phyloP scores from a whole-genome alignment of 2,113 vertebrate genomes.

The Corapipo altera region DNA sequence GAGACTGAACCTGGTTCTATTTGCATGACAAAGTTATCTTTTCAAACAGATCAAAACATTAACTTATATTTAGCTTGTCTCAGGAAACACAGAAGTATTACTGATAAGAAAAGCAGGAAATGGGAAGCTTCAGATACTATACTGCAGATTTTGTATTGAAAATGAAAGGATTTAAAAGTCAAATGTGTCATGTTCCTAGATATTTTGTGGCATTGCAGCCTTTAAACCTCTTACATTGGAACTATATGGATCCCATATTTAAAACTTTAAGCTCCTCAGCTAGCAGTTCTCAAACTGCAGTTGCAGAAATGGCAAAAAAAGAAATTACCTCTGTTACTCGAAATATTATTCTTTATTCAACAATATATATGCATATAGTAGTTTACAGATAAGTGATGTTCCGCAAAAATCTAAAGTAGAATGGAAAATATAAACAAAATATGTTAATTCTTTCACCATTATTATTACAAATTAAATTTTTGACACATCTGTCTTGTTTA shows the following conservation, averaged over 20 bases:
- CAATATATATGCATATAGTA: neutral
- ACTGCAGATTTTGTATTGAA: neutral
- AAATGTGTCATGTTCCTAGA: neutral
- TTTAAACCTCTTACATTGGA: neutral
- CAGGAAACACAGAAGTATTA: neutral
- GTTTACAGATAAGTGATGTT: neutral
- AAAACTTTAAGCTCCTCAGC: neutral
- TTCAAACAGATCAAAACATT: neutral
- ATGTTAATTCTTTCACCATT: neutral
- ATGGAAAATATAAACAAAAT: neutral
- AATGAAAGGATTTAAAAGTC: neutral
- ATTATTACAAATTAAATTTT: neutral
- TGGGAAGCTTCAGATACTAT: neutral
- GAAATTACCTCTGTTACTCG: neutral
- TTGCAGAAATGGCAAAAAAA: neutral
- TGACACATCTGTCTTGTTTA: neutral
- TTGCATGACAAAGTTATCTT: neutral
- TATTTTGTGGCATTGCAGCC: neutral
- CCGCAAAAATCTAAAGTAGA: neutral
- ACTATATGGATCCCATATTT: neutral
- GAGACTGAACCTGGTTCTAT: neutral
- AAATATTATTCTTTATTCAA: neutral
- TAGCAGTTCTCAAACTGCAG: neutral
- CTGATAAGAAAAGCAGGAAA: conserved; percentile 9
- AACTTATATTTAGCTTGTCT: neutral